Percentiles rank a stretch among this genome's conserved stretches.
Evolutionary conservation across 2,797 vertebrate genomes (phyloP).

Genomic region (Brotula barbata): DNA sequence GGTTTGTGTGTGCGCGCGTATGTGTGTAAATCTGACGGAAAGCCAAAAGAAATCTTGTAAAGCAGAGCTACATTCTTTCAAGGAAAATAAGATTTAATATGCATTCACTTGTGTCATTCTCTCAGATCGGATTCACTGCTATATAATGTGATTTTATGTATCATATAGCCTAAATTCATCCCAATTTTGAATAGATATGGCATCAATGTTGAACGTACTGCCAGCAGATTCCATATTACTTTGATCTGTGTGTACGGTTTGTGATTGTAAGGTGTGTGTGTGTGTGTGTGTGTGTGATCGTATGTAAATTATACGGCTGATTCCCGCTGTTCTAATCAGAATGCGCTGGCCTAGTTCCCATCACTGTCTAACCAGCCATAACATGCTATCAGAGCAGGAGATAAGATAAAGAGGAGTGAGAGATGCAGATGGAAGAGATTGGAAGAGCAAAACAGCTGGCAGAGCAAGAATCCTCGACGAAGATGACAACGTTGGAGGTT

Average conservation of each 20-base stretch:
- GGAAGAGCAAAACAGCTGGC: too few species aligned
- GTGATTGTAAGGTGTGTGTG: neutral
- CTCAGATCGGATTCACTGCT: too few species aligned
- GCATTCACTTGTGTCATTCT: neutral
- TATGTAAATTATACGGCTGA: slow-evolving; percentile 15
- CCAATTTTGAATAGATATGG: too few species aligned
- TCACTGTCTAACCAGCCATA: slow-evolving; percentile 24
- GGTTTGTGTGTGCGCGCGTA: neutral
- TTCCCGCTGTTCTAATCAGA: slow-evolving; percentile 25
- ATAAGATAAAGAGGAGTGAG: slow-evolving; percentile 14
- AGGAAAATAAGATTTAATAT: neutral
- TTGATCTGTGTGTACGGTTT: slow-evolving; percentile 10
- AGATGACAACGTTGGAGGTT: too few species aligned
- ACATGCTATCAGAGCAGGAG: slow-evolving; percentile 14
- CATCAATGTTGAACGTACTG: too few species aligned
- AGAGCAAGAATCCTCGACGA: too few species aligned
- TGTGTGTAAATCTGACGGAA: slow-evolving; percentile 15
- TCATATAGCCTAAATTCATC: too few species aligned
- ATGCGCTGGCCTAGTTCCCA: slow-evolving; percentile 38
- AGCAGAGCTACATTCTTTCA: neutral
- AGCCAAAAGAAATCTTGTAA: neutral
- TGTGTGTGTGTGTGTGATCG: slow-evolving; percentile 5
- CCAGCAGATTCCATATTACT: neutral
- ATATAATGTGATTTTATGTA: too few species aligned
- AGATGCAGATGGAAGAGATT: neutral